A percentile compares a stretch with the other conserved stretches of the same genome.
Evolutionary conservation across 2,113 vertebrate species (phyloP).

Genomic region (Ptilonorhynchus violaceus): DNA sequence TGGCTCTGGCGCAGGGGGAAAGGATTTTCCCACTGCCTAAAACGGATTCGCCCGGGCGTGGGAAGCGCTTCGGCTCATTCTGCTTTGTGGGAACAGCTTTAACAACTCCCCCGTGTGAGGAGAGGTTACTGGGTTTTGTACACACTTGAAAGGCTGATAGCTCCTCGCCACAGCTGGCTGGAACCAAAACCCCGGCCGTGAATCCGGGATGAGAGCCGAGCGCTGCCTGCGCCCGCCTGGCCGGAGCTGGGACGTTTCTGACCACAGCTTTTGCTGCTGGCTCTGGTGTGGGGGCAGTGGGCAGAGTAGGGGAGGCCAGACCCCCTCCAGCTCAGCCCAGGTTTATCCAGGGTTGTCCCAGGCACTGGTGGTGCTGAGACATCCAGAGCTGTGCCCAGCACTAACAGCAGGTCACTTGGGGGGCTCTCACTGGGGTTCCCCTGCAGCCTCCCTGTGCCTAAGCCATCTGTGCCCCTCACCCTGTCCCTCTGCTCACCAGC

Average conservation of each 20-base stretch:
- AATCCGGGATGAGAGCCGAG: conserved; percentile 25
- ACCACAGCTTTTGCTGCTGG: not conserved
- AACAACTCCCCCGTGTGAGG: conserved; percentile 56
- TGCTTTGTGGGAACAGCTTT: conserved; percentile 58
- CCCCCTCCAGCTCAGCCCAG: not conserved
- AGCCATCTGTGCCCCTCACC: rapidly evolving
- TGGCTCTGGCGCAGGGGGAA: not conserved
- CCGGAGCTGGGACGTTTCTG: not conserved
- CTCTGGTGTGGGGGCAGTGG: not conserved
- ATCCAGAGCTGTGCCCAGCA: not conserved
- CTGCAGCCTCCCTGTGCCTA: not conserved
- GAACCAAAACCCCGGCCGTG: conserved; percentile 26
- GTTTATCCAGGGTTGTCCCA: not conserved
- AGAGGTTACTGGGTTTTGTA: conserved; percentile 49
- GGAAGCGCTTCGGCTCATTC: conserved; percentile 19
- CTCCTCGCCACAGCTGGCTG: conserved; percentile 30
- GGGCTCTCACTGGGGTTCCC: not conserved
- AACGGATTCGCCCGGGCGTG: conserved; percentile 29
- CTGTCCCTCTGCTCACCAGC: not conserved
- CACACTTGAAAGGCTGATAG: conserved; percentile 49
- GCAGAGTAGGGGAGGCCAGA: not conserved
- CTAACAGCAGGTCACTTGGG: rapidly evolving
- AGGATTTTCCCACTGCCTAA: conserved; percentile 49
- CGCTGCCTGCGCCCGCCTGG: not conserved
- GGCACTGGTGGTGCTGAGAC: not conserved